Evolutionary conservation across 2,888 invertebrate genomes (phyloP).

Genomic region (Cataglyphis livida): DNA sequence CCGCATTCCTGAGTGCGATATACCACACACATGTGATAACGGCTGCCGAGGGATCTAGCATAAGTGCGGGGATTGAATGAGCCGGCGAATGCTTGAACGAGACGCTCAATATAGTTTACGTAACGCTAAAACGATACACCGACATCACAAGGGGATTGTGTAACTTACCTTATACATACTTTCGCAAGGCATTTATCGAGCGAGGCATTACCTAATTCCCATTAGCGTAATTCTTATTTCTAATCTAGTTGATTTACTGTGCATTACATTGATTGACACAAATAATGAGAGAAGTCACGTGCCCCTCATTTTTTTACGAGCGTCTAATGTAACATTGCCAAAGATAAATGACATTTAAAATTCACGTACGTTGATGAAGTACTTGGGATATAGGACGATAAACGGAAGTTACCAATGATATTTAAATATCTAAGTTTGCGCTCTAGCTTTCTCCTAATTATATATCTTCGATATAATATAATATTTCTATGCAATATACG

Average conservation of each 20-base stretch:
- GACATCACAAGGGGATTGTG: constrained; percentile 65
- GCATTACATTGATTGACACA: constrained; percentile 60
- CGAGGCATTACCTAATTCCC: constrained; percentile 64
- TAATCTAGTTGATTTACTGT: constrained; percentile 44
- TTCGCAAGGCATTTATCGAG: constrained; percentile 41
- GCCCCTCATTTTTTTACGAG: neutral
- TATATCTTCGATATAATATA: neutral
- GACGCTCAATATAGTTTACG: constrained; percentile 60
- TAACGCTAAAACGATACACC: constrained; percentile 58
- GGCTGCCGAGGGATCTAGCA: constrained; percentile 23
- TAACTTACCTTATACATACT: constrained; percentile 53
- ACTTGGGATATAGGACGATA: neutral
- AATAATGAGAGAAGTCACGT: constrained; percentile 28
- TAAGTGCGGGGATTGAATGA: constrained; percentile 45
- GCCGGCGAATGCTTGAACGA: constrained; percentile 29
- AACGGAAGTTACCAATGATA: constrained; percentile 5
- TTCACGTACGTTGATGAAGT: constrained; percentile 6
- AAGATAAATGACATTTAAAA: constrained; percentile 19
- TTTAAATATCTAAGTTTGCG: neutral
- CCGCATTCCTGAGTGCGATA: constrained; percentile 58
- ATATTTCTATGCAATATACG: neutral
- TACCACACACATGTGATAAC: constrained; percentile 54
- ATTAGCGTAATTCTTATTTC: constrained; percentile 54
- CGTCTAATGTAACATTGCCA: neutral
- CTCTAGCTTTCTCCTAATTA: neutral